Conservation (phyloP, 2,888 invertebrate genomes). For the Cepaea hortensis region DNA sequence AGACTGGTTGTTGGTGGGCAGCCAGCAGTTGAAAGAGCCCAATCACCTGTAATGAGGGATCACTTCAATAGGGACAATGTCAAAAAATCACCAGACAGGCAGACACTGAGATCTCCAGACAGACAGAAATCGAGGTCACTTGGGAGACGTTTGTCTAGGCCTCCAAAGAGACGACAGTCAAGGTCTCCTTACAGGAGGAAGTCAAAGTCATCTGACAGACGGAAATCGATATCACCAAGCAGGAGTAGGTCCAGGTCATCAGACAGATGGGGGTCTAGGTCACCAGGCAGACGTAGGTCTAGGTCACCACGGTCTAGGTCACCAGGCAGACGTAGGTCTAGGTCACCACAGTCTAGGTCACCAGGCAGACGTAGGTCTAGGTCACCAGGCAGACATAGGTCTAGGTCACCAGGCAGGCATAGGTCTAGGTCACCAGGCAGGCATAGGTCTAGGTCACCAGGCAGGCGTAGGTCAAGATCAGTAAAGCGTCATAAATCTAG, state of each 20-base stretch:
- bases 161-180: too few relatives aligned
- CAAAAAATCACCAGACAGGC: not conserved
- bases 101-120: not conserved
- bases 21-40: not conserved
- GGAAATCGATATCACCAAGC: not conserved
- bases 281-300: too few relatives aligned
- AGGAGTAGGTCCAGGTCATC: slow-evolving; percentile 16
- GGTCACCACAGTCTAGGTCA: not conserved
- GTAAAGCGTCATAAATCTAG: too few relatives aligned
- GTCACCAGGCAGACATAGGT: too few relatives aligned
- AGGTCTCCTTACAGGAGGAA: too few relatives aligned
- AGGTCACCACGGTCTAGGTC: too few relatives aligned
- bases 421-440: slow-evolving; percentile 11
- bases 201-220: too few relatives aligned
- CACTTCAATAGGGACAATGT: not conserved
- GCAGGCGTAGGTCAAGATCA: too few relatives aligned
- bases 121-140: slow-evolving; percentile 15
- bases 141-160: too few relatives aligned
- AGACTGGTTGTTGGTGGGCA: not conserved
- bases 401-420: too few relatives aligned
- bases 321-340: not conserved
- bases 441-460: not conserved
- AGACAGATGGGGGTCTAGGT: too few relatives aligned
- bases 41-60: not conserved
- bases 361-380: not conserved